phyloP scores from a whole-genome alignment of 2,888 invertebrate genomes.

The Dicyrtomina minuta region DNA sequence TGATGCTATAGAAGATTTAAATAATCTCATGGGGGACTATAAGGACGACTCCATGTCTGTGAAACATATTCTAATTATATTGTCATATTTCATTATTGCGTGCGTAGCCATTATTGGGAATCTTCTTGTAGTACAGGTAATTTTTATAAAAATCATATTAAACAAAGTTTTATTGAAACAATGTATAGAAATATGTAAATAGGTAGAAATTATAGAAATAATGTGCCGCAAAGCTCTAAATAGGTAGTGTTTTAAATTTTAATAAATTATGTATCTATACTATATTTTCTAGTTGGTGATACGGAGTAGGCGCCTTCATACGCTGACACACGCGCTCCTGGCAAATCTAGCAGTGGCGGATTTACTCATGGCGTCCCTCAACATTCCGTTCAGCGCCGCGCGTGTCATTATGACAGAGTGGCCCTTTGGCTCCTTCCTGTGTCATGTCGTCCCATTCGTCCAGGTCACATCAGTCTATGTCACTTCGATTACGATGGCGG shows the following conservation, averaged over 20 bases:
- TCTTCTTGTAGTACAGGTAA: slow-evolving; percentile 50
- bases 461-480: slow-evolving; percentile 58
- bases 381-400: slow-evolving; percentile 58
- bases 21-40: slow-evolving; percentile 42
- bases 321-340: slow-evolving; percentile 62
- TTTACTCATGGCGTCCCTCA: slow-evolving; percentile 56
- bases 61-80: slow-evolving; percentile 47
- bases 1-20: slow-evolving; percentile 50
- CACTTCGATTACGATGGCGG: slow-evolving; percentile 59
- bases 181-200: background rate
- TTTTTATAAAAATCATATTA: background rate
- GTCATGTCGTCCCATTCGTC: slow-evolving; percentile 57
- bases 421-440: slow-evolving; percentile 58
- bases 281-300: slow-evolving; percentile 56
- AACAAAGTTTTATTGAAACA: background rate
- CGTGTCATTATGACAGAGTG: slow-evolving; percentile 57
- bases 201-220: no score
- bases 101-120: slow-evolving; percentile 51
- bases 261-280: background rate
- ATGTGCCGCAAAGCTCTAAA: background rate
- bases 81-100: slow-evolving; percentile 46
- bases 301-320: slow-evolving; percentile 60
- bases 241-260: background rate
- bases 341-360: slow-evolving; percentile 61
- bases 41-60: slow-evolving; percentile 35